Evolutionary conservation across 2,888 invertebrate species (phyloP), one percentile per base, ranked within the genome.

Genomic region (Sphaerophoria rueppellii): DNA sequence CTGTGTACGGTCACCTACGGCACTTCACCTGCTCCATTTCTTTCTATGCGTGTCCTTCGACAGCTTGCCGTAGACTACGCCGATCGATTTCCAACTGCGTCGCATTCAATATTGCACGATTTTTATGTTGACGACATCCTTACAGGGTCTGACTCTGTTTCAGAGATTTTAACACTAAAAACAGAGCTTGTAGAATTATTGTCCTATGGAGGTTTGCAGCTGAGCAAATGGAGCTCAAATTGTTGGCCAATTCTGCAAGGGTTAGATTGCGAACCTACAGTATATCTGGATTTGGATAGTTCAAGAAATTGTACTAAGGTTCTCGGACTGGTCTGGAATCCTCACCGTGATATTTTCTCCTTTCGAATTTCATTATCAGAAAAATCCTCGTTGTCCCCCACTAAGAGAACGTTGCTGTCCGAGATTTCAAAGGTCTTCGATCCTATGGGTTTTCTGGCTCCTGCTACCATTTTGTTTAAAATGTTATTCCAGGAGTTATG

Each of bases 401-500:
- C 14, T 11, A 50, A 50, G 50, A 4, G 50, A 50, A 50, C 24
- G 16, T 7, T 50, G 50, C 24, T 69, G 37, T 76, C 75, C 3
- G 75, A 76, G 14, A 54, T 69, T 16, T 37, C 67, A 0, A 75
- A 60, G 43, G 60, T 75, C 12, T 75, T 75, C 12, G 69, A 75
- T 14, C 58, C 50, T 37, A 50, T 40, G 16, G 70, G 70, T 37
- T 70, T 76, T 46, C 63, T 76, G 7, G n/a, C n/a, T n/a, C n/a
- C n/a, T n/a, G n/a, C n/a, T n/a, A n/a, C n/a, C n/a, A n/a, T n/a
- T n/a, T n/a, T n/a, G n/a, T 52, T 76, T 11, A 63, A 76, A 61
- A 70, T 76, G 35, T 11, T 76, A 35, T 76, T 70, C 16, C 76
- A 70, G 54, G 69, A 76, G 76, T 40, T 76, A n/a, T 76, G 76